Base-by-base conservation (phyloP, 2,113 vertebrate genomes). In the Pseudorhombus dupliciocellatus region DNA sequence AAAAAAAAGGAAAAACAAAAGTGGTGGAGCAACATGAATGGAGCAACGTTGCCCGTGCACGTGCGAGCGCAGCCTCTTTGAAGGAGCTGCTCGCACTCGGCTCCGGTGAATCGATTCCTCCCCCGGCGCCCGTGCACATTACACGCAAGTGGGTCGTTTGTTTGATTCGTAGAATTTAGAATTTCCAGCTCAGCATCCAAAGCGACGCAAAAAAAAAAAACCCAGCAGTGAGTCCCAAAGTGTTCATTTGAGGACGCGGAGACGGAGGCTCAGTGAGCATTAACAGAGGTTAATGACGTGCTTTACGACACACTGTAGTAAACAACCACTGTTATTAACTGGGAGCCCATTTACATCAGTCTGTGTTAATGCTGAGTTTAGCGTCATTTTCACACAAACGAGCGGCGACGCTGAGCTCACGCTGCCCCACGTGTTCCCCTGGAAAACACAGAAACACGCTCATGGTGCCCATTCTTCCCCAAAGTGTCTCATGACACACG, bases 1-100 rank as follows among this genome's bases (percentile, higher is more conserved):
- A 70, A 81, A 77, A 75, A 24, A 75, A 72, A 83, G 15, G 18
- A 77, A 65, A 78, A 66, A 78, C 40, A 83, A 76, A 73, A 79
- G 76, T 74, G 60, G 75, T 57, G 34, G 30, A 70, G 25, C 55
- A n/a, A 54, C 72, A 26, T 37, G 40, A 81, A 59, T 42, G 8
- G 3, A 30, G 46, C 65, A 25, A 15, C 62, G 22, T 44, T 1
- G 6, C 14, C 15, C 16, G 42, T 7, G 42, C 1, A 18, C 18
- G 16, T 44, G 42, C 15, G 7, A 18, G 8, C 48, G 11, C 56
- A 26, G 15, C 1, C 2, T 30, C 46, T 74, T 71, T 78, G 65
- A 83, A 76, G 63, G 14, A 15, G 31, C 67, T 57, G 66, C 62
- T 82, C 75, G 74, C 57, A 1, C 2, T 37, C 34, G 34, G 30